phyloP scores from a whole-genome alignment of 2,113 vertebrate species.

The Arvicanthis niloticus region DNA sequence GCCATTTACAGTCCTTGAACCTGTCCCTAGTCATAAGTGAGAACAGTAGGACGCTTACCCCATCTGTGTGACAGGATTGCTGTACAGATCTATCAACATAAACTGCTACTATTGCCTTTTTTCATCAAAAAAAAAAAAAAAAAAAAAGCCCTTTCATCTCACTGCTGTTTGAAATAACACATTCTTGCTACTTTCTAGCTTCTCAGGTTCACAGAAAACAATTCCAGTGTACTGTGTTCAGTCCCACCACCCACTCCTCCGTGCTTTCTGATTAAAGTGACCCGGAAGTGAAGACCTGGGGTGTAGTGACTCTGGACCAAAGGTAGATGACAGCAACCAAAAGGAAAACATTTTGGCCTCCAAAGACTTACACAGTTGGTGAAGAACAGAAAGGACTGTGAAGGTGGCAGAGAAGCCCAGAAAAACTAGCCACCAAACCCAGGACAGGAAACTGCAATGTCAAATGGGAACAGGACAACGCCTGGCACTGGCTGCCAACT shows the following conservation, averaged over 20 bases:
- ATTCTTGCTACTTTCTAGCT: background rate
- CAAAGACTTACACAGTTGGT: background rate
- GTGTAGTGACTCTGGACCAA: background rate
- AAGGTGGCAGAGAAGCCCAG: background rate
- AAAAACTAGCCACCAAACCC: background rate
- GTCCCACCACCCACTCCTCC: background rate
- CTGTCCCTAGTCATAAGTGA: background rate
- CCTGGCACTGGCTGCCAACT: background rate
- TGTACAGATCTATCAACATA: background rate
- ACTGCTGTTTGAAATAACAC: background rate
- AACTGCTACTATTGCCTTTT: background rate
- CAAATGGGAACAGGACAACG: background rate
- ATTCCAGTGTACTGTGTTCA: background rate
- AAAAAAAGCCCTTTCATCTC: background rate
- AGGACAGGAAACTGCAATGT: background rate
- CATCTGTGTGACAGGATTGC: background rate
- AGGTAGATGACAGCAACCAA: background rate
- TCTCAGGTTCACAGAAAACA: background rate
- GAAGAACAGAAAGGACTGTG: background rate
- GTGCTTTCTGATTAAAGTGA: background rate
- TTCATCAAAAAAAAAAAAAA: background rate
- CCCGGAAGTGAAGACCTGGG: background rate
- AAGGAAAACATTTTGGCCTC: background rate
- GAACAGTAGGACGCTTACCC: background rate
- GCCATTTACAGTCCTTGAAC: background rate